Evolutionary conservation across 2,113 vertebrate genomes (phyloP), one percentile per base, ranked within the genome.

Genomic region (Danionella cerebrum): DNA sequence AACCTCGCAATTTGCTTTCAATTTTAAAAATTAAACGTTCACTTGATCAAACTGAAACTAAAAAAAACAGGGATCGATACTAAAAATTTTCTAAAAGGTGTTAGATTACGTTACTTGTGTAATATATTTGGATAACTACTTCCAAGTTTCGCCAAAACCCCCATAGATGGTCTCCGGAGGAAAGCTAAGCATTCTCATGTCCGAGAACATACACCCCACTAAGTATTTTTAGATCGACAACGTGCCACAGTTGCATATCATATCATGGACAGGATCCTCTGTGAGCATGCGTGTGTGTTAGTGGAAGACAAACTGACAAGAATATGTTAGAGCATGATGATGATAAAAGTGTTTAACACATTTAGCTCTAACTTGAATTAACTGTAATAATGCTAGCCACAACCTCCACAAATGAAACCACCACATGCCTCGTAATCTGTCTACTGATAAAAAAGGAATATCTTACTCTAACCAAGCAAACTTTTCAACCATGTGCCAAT

Each of bases 401-500:
- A 60, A 60, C 24, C 19, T 22, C 29, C 16, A 12, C 57, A 29
- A 25, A 11, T 41, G 58, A 29, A 35, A 44, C 52, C 48, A 63
- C 69, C 44, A 29, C 45, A 19, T 22, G 10, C 25, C 33, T 64
- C 60, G 6, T 24, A 36, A 48, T 48, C 31, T 64, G 5, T n/a
- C 13, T 19, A 39, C n/a, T n/a, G 18, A 44, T 73, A 60, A 69
- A 70, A 63, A 12, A 72, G 55, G 74, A 70, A 55, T 59, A 52
- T 75, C 76, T 75, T 80, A 77, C 71, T 65, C 71, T 82, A 69
- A 42, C 21, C 76, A 80, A 85, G 78, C 67, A 77, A 81, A 78
- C 73, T 83, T 71, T 59, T 78, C 62, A 60, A 73, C 72, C 64
- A 41, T 65, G 69, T 63, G 39, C 72, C 81, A 80, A 82, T 84